Evolutionary conservation across 2,888 invertebrate genomes (phyloP), one percentile per base, ranked within the genome.

Genomic region (Petrolisthes cinctipes): DNA sequence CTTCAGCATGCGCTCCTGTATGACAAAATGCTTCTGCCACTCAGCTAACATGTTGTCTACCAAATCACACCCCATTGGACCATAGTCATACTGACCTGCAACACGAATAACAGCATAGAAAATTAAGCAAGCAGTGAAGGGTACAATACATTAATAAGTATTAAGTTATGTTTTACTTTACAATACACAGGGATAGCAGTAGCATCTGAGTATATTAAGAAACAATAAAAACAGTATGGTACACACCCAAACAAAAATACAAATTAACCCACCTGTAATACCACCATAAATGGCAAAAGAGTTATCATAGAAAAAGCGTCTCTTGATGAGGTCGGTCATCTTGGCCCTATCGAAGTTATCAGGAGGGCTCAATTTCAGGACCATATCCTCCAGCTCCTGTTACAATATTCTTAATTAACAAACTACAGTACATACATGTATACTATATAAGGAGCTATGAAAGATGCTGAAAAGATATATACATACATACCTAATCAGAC

Each of bases 201-300:
- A 37, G 37, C 37, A 37, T 37, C 37, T 37, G 37, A 37, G 37
- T 37, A 2, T 37, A 37, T 37, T 37, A 37, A 37, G 37, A 37
- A 37, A 37, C 37, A 37, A 1, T 37, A 37, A 37, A 37, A 37
- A 37, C 37, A 37, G 37, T 37, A 37, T 0, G 99, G 99, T 0
- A 99, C 99, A 93, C 98, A 99, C 93, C 99, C 99, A 93, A 97
- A 99, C 92, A 99, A 97, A 0, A 99, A 95, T 92, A 94, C n/a
- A 37, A 17, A 54, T 51, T 11, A 88, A 73, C 71, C 54, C 53
- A 90, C 90, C 90, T 81, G 92, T 90, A 56, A 89, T 92, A 94
- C 99, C 99, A 91, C 99, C 99, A 94, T 99, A 99, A 92, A 99
- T 99, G 0, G 99, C 98, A 94, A 99, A 99, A 0, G 99, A 98